Base-by-base conservation (phyloP, 2,797 vertebrate species). In the Megaceryle alcyon region DNA sequence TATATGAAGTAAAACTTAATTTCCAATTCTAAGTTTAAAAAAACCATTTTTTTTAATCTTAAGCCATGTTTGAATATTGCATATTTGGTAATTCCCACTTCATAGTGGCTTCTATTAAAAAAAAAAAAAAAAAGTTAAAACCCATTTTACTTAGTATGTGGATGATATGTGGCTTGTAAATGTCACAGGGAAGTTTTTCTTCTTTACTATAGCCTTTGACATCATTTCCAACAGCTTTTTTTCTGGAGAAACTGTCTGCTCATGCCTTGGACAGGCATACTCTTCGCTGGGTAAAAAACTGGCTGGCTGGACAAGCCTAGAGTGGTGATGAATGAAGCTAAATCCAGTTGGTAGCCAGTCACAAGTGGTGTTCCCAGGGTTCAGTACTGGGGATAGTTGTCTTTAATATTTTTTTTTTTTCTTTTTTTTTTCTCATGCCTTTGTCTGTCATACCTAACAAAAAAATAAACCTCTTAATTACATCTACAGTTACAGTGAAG, bases 81-180 rank as follows among this genome's bases (percentile, higher is more conserved):
- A 43, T 75, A n/a, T 44, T 82, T 11, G 35, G 12, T 35, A 66
- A 73, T 44, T 61, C 1, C 3, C 49, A 54, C 21, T 77, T 57
- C 71, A 57, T 35, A 49, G 3, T 51, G 11, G 1, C 2, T 56
- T 90, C 17, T 63, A 51, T 21, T 41, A 25, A 1, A 2, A 82
- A 1, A 3, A 6, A 82, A 1, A 3, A 6, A 14, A 26, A 31
- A 53, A 9, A 48, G 21, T 12, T n/a, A n/a, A n/a, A n/a, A 18
- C 2, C 0, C 44, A 2, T 39, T 69, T 90, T 90, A 61, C 5
- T 31, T 56, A 35, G 2, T 51, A 18, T 35, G 13, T 66, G 20
- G 49, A 20, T 49, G 14, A 57, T 28, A 15, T 61, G 13, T 29
- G 7, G 23, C 21, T 29, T 46, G 5, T 61, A 6, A 81, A 92